Conservation (phyloP, 2,113 vertebrate species). For the Podilymbus podiceps region DNA sequence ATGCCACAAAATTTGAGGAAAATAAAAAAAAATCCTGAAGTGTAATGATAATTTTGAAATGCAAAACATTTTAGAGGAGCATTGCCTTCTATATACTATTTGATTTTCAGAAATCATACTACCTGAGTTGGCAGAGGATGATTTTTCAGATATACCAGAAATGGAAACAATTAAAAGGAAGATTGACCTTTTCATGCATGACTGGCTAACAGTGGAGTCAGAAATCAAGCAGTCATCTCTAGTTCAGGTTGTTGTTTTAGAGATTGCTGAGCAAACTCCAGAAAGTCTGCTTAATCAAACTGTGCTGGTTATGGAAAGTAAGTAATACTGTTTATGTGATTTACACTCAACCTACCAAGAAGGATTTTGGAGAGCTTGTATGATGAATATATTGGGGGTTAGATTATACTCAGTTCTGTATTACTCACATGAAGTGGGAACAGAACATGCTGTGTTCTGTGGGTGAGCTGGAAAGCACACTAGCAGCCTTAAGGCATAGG, state of each 20-base stretch:
- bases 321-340: conserved; percentile 56
- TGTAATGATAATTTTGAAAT: neutral
- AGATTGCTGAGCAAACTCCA: conserved; percentile 79
- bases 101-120: conserved; percentile 66
- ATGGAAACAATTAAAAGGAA: conserved; percentile 76
- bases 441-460: neutral
- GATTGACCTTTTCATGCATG: conserved; percentile 62
- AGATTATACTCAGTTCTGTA: neutral
- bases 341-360: neutral
- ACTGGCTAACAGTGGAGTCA: conserved; percentile 75
- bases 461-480: neutral
- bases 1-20: neutral
- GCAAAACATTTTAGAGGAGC: neutral
- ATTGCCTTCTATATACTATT: neutral
- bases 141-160: conserved; percentile 82
- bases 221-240: conserved; percentile 32
- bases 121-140: conserved; percentile 72
- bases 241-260: conserved; percentile 67
- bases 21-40: neutral
- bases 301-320: conserved; percentile 83
- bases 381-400: neutral
- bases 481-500: neutral
- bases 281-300: conserved; percentile 79
- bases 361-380: neutral
- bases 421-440: neutral